These are phyloP conservation scores for Tricholauxania praeusta DNA, from an alignment of 2,888 invertebrate species.

Conservation along the genomic window DNA sequence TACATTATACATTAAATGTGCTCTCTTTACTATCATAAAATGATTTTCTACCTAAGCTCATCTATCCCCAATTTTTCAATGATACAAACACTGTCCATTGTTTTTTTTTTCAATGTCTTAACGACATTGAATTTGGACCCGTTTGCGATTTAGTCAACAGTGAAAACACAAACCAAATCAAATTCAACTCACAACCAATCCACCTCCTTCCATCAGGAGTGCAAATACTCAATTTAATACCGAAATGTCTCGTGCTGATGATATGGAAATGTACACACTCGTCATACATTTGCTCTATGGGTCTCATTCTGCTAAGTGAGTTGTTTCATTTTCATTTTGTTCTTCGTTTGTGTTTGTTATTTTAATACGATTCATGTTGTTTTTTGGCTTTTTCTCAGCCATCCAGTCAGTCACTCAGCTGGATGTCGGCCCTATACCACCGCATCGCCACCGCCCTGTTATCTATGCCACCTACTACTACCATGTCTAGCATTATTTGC, in stretches of 20 bases:
- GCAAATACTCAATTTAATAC: background rate
- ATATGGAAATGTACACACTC: conserved; percentile 19
- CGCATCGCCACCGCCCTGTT: background rate
- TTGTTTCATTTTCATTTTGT: conserved; percentile 32
- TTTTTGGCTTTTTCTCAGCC: conserved; percentile 11
- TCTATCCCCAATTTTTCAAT: too few species aligned
- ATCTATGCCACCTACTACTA: background rate
- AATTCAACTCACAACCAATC: background rate
- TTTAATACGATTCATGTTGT: background rate
- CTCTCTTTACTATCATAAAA: too few species aligned
- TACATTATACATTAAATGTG: too few species aligned
- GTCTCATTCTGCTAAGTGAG: conserved; percentile 22
- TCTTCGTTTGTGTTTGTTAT: background rate
- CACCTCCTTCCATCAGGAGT: background rate
- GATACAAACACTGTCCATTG: too few species aligned
- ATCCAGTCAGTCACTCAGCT: background rate
- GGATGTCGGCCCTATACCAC: background rate
- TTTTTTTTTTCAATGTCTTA: too few species aligned
- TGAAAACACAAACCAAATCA: conserved; percentile 12
- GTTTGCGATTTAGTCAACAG: conserved; percentile 16
- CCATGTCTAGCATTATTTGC: conserved; percentile 28
- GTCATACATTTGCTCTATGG: conserved; percentile 2
- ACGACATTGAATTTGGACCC: too few species aligned
- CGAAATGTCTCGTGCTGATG: background rate
- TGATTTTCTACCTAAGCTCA: too few species aligned